A percentile compares a stretch with the other conserved stretches of the same genome.
Conservation (phyloP, 2,888 invertebrate genomes). For the Mellilla xanthometata region DNA sequence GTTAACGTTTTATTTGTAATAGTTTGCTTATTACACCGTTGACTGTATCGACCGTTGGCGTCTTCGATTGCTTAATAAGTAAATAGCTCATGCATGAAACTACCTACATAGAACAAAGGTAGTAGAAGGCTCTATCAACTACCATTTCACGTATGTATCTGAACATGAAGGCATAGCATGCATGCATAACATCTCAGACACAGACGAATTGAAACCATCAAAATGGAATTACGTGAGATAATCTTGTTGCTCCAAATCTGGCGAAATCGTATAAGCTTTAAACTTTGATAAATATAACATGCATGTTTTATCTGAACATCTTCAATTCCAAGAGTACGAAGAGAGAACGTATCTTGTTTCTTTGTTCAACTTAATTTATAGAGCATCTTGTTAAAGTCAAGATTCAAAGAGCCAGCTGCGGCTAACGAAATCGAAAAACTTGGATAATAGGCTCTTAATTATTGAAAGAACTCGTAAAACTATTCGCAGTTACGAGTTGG, state of each 20-base stretch:
- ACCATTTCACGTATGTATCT: too few species aligned
- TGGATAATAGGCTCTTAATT: slow-evolving; percentile 20
- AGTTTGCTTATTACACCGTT: too few species aligned
- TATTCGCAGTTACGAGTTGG: slow-evolving; percentile 18
- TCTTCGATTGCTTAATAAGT: too few species aligned
- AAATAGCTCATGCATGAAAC: too few species aligned
- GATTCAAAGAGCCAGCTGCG: slow-evolving; percentile 5
- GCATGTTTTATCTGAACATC: not conserved
- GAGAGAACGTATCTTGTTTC: not conserved
- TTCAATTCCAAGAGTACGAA: too few species aligned
- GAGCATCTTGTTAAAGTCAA: slow-evolving; percentile 4
- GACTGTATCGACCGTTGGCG: too few species aligned
- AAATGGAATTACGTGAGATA: not conserved
- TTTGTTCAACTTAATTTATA: slow-evolving; percentile 10
- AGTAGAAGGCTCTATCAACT: too few species aligned
- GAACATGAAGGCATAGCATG: too few species aligned
- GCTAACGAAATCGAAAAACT: slow-evolving; percentile 17
- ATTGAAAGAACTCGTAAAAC: slow-evolving; percentile 17
- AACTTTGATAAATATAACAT: slow-evolving; percentile 4
- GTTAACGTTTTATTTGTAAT: too few species aligned
- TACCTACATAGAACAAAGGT: too few species aligned
- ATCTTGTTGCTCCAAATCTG: slow-evolving; percentile 3
- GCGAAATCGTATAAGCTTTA: not conserved
- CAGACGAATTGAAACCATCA: not conserved
- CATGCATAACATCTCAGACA: too few species aligned